Base-by-base conservation (phyloP, 2,113 vertebrate genomes). In the Apodemus speciosus region DNA sequence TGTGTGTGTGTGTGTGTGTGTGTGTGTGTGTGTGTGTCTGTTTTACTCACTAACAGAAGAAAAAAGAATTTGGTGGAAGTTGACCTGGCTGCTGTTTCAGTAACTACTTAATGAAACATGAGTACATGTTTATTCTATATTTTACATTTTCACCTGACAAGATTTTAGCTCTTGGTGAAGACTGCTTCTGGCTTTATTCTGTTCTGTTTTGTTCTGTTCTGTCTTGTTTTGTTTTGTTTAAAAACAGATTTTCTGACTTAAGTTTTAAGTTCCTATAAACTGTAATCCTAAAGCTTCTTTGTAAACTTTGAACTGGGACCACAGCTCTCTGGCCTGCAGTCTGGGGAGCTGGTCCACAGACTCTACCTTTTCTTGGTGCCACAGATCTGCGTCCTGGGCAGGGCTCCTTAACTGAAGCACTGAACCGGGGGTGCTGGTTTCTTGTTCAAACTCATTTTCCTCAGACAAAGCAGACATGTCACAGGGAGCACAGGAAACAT, bases 251-350 rank as follows among this genome's bases (percentile, higher is more conserved):
- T 75, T 51, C 60, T 90, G 88, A 40, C 91, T 88, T 90, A 90
- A 72, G 62, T 77, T 79, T 94, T 87, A 51, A 40, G 23, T 90
- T 93, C 83, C 38, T 86, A 43, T 73, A 92, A 96, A 91, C 9
- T 88, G 30, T 79, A 92, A 38, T 71, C 81, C 46, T 71, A 53
- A 84, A 23, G 23, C 51, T 94, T 93, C 27, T 88, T 93, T 83
- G 76, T 32, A n/a, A 77, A 86, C 16, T 84, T 85, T 93, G 66
- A 60, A 72, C 80, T 68, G 58, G 87, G 89, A 21, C 66, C 64
- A 25, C 32, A 75, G 38, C 62, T 90, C 25, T 13, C 23, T 79
- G 51, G 13, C 38, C 43, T 89, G 3, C 84, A 87, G 56, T 81
- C 77, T 72, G 60, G 27, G 40, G 16, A 53, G 69, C 56, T 68